phyloP scores from a whole-genome alignment of 2,113 vertebrate genomes.

The Indicator maculatus region DNA sequence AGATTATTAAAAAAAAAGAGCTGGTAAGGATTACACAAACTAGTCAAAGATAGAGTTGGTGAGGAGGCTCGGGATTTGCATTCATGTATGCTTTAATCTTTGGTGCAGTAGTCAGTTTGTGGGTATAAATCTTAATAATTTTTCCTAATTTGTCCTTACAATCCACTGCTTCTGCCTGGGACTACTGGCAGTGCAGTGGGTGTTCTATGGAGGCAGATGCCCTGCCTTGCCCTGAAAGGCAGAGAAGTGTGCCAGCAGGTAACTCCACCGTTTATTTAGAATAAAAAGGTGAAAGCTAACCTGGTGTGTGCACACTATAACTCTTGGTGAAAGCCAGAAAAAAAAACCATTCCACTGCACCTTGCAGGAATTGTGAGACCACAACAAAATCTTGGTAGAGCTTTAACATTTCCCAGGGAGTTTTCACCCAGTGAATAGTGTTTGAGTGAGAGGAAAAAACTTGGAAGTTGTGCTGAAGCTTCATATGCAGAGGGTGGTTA shows the following conservation, averaged over 20 bases:
- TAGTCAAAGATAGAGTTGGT: background rate
- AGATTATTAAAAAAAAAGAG: background rate
- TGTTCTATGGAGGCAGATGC: background rate
- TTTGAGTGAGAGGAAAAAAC: background rate
- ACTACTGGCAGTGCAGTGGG: background rate
- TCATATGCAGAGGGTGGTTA: background rate
- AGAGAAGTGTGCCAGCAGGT: background rate
- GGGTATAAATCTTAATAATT: background rate
- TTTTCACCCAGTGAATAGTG: background rate
- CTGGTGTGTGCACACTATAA: background rate
- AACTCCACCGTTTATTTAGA: background rate
- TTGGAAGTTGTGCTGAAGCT: background rate
- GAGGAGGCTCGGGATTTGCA: background rate
- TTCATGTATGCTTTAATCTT: background rate
- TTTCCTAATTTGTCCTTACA: background rate
- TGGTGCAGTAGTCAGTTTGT: background rate
- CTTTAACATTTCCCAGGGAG: background rate
- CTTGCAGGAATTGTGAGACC: background rate
- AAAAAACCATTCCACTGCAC: background rate
- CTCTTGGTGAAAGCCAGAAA: fast-evolving
- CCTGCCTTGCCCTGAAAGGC: background rate
- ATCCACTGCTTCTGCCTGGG: background rate
- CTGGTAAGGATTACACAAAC: background rate
- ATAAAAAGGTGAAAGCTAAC: background rate
- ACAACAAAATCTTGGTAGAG: fast-evolving